Evolutionary conservation across 2,113 vertebrate species (phyloP), one percentile per base, ranked within the genome.

Genomic region (Malurus cyaneus): DNA sequence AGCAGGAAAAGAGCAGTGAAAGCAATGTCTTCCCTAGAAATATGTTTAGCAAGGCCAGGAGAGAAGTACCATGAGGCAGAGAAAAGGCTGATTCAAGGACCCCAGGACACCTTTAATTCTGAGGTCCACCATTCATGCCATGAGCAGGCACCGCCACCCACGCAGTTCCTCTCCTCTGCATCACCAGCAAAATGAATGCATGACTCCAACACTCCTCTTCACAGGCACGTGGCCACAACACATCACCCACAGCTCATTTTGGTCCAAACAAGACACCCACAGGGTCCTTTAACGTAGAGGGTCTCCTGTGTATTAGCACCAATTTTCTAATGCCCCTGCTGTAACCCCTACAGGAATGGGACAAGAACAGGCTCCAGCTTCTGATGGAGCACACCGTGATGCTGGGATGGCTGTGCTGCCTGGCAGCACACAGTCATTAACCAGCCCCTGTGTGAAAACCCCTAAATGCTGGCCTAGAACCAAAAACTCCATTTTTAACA

Each of bases 361-460:
- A 78, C 21, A 86, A 50, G 16, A 77, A 52, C 32, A 66, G 36
- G 64, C 62, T 95, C 59, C 83, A 74, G 56, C 28, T 46, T 57
- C 70, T 3, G 0, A n/a, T 2, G 1, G 52, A 82, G 76, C 85
- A 42, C 32, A 25, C 26, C 0, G 1, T 17, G 11, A 19, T 18
- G 36, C 88, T 49, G 53, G 49, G 66, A 59, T 13, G 28, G 59
- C 6, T 53, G 44, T 64, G 26, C 19, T 44, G 66, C 71, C 79
- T 69, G 39, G 34, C 52, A 76, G 81, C 61, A 86, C 39, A 12
- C 11, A 73, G 50, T 7, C 52, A 42, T 5, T 46, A 54, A 85
- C 44, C 39, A 80, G 49, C 23, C 54, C 11, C 31, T 0, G 0
- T 41, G 47, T 77, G 79, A 73, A 50, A 79, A 52, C 39, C 9